phyloP scores from a whole-genome alignment of 2,113 vertebrate genomes.

The Oryzias curvinotus region DNA sequence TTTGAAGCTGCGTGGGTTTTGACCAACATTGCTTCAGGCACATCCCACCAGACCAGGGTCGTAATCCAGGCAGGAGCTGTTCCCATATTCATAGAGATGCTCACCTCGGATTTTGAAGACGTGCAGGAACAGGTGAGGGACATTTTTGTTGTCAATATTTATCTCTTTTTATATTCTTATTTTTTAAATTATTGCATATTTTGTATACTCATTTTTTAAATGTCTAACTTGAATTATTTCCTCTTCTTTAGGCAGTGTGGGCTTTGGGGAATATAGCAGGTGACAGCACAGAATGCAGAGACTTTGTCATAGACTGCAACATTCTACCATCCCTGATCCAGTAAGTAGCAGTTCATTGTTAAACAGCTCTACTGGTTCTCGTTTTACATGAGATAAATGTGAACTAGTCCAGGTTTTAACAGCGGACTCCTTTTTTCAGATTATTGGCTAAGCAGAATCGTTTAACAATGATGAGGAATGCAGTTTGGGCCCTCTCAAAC shows the following conservation, averaged over 20 bases:
- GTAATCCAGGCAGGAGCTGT: slow-evolving; percentile 98
- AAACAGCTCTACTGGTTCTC: neutral
- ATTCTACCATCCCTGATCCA: slow-evolving; percentile 94
- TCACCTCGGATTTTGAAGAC: slow-evolving; percentile 96
- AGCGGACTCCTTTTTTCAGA: slow-evolving; percentile 65
- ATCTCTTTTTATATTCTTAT: neutral
- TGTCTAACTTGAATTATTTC: slow-evolving; percentile 9
- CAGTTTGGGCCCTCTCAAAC: slow-evolving; percentile 97
- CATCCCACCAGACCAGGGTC: slow-evolving; percentile 94
- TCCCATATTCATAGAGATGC: slow-evolving; percentile 97
- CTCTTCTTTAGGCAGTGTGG: slow-evolving; percentile 89
- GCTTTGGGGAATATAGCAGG: slow-evolving; percentile 98
- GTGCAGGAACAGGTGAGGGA: slow-evolving; percentile 93
- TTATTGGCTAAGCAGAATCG: slow-evolving; percentile 96
- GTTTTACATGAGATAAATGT: neutral
- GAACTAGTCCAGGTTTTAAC: neutral
- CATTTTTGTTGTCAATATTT: neutral
- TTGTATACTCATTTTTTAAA: neutral
- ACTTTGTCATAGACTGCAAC: slow-evolving; percentile 96
- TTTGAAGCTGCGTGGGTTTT: slow-evolving; percentile 98
- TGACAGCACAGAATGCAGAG: slow-evolving; percentile 97
- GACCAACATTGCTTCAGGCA: slow-evolving; percentile 98
- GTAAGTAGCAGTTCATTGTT: slow-evolving; percentile 78
- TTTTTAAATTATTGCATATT: neutral
- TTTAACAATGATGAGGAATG: slow-evolving; percentile 96